A percentile compares a stretch with the other conserved stretches of the same genome.
Conservation (phyloP, 2,888 invertebrate species). For the Azorinus chamasolen region DNA sequence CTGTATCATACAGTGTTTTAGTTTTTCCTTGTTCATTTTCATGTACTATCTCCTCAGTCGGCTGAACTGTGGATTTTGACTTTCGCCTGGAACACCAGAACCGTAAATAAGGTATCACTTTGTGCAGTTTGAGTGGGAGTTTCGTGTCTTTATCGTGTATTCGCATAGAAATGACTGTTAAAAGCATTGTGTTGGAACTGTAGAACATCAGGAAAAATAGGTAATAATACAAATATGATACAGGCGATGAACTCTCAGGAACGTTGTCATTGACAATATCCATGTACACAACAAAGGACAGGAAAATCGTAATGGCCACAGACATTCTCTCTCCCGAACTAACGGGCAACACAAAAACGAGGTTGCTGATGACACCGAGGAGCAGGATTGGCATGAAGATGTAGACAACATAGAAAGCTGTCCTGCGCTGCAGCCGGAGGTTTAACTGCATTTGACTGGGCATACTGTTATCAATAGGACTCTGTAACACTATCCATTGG, state of each 20-base stretch:
- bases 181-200: constrained; percentile 30
- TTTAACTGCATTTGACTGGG: not conserved
- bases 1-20: too few relatives aligned
- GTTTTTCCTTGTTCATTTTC: too few relatives aligned
- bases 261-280: constrained; percentile 51
- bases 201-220: constrained; percentile 40
- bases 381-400: constrained; percentile 50
- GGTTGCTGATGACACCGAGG: constrained; percentile 35
- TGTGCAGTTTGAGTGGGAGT: constrained; percentile 4
- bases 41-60: not conserved
- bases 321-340: constrained; percentile 53
- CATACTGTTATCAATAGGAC: too few relatives aligned
- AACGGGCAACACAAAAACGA: constrained; percentile 52
- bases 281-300: constrained; percentile 59
- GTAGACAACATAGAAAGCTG: constrained; percentile 37
- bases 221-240: constrained; percentile 52
- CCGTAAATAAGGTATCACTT: not conserved
- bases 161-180: constrained; percentile 40
- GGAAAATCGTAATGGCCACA: constrained; percentile 47
- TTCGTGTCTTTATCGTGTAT: constrained; percentile 36
- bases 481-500: constrained; percentile 10
- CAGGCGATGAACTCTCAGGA: constrained; percentile 48
- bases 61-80: too few relatives aligned
- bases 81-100: not conserved
- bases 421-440: not conserved